Percentiles rank a stretch among this genome's conserved stretches.
phyloP scores from a whole-genome alignment of 2,888 invertebrate species.

The Polymixis flavicincta region DNA sequence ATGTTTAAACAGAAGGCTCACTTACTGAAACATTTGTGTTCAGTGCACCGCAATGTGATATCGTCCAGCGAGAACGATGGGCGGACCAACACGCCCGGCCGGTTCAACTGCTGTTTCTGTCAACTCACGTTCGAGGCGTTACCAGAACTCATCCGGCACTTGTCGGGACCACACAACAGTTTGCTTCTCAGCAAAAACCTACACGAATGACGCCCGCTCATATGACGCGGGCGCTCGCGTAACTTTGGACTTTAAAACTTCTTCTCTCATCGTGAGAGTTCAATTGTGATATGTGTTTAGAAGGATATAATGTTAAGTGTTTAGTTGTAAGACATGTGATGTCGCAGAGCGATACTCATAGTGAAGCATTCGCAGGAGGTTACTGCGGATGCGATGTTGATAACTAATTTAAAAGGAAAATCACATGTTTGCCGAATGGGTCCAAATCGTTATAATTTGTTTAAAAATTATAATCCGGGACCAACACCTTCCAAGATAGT shows the following conservation, averaged over 20 bases:
- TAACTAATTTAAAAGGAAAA: conserved; percentile 82
- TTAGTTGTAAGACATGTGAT: conserved; percentile 83
- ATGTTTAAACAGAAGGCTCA: conserved; percentile 98
- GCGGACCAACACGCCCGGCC: conserved; percentile 90
- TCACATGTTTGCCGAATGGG: conserved; percentile 88
- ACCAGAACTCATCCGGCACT: conserved; percentile 96
- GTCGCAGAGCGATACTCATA: conserved; percentile 89
- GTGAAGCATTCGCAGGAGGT: conserved; percentile 81
- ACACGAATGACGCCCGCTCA: conserved; percentile 92
- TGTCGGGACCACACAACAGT: conserved; percentile 97
- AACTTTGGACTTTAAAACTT: conserved; percentile 85
- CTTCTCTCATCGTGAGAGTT: conserved; percentile 85
- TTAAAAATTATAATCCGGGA: conserved; percentile 91
- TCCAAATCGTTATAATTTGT: conserved; percentile 90
- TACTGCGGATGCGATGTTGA: conserved; percentile 82
- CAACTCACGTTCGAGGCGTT: conserved; percentile 96
- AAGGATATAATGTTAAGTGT: conserved; percentile 84
- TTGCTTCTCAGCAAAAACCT: conserved; percentile 96
- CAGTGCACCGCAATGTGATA: conserved; percentile 96
- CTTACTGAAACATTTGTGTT: conserved; percentile 96
- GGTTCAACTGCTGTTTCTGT: conserved; percentile 97
- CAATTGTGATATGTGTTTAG: conserved; percentile 91
- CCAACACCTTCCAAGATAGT: conserved; percentile 91
- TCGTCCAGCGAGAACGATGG: conserved; percentile 95
- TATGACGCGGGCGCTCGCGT: conserved; percentile 83